Evolutionary conservation across 2,797 vertebrate species (phyloP).

Genomic region (Capromys pilorides): DNA sequence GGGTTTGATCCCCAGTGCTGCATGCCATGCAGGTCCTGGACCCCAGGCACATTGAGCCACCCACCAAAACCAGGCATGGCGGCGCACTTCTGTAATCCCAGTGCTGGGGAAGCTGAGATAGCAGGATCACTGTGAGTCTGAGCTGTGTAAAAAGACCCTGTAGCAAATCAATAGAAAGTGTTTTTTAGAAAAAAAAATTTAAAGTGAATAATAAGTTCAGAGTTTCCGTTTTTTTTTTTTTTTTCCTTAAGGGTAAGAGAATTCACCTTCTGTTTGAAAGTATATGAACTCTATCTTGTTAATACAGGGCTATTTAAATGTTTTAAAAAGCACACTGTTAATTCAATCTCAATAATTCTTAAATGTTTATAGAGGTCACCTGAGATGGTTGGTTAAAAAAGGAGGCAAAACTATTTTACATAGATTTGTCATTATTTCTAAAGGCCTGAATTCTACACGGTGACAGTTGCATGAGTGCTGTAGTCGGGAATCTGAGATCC

Average conservation of each 20-base stretch:
- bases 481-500: neutral
- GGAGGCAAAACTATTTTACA: constrained; percentile 39
- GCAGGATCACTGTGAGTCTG: too few species aligned
- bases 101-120: too few species aligned
- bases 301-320: neutral
- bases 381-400: neutral
- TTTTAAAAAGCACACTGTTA: constrained; percentile 12
- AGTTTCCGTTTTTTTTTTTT: neutral
- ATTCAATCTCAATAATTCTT: constrained; percentile 8
- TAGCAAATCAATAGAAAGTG: too few species aligned
- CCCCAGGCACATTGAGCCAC: too few species aligned
- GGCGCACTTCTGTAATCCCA: too few species aligned
- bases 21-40: too few species aligned
- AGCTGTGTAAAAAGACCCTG: too few species aligned
- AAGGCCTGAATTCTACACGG: constrained; percentile 39
- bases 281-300: neutral
- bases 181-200: too few species aligned
- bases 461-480: neutral
- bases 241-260: neutral
- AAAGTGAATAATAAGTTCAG: neutral
- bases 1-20: too few species aligned
- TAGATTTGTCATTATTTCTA: constrained; percentile 39
- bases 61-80: too few species aligned
- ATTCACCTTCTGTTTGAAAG: neutral
- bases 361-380: constrained; percentile 28